Conservation (phyloP, 2,797 vertebrate genomes). For the Brachymystax lenok region DNA sequence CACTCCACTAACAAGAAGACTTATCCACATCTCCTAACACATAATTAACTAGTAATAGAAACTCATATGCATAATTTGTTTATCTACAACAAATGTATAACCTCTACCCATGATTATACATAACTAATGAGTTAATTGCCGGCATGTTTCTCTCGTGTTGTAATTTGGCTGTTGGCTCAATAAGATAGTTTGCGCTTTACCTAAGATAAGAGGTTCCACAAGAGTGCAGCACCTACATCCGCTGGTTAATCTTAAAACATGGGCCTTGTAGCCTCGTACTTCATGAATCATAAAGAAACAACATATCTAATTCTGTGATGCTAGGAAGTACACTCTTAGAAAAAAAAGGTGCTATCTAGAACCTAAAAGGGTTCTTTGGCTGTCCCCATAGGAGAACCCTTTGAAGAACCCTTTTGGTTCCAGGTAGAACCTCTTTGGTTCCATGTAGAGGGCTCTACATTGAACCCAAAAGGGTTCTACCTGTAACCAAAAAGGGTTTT, state of each 20-base stretch:
- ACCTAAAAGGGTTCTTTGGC: no score
- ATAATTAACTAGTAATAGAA: conserved; percentile 9
- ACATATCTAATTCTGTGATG: not conserved
- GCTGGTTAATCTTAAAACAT: not conserved
- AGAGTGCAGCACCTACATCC: not conserved
- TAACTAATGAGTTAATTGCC: conserved; percentile 18
- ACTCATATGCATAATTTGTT: conserved; percentile 17
- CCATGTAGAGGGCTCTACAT: no score
- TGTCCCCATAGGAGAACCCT: no score
- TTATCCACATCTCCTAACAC: conserved; percentile 9
- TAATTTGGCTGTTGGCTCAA: conserved; percentile 4
- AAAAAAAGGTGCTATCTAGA: no score
- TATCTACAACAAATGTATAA: conserved; percentile 10
- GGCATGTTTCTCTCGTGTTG: conserved; percentile 4
- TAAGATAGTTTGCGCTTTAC: not conserved
- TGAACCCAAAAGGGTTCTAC: no score
- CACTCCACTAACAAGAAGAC: not conserved
- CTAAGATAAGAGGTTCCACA: not conserved
- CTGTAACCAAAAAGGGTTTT: no score
- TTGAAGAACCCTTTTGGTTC: no score
- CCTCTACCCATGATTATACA: conserved; percentile 9
- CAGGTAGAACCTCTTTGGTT: no score
- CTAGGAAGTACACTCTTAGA: not conserved
- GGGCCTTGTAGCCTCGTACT: not conserved
- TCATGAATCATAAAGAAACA: not conserved